Conservation (phyloP, 2,113 vertebrate genomes). For the Apodemus sylvaticus region DNA sequence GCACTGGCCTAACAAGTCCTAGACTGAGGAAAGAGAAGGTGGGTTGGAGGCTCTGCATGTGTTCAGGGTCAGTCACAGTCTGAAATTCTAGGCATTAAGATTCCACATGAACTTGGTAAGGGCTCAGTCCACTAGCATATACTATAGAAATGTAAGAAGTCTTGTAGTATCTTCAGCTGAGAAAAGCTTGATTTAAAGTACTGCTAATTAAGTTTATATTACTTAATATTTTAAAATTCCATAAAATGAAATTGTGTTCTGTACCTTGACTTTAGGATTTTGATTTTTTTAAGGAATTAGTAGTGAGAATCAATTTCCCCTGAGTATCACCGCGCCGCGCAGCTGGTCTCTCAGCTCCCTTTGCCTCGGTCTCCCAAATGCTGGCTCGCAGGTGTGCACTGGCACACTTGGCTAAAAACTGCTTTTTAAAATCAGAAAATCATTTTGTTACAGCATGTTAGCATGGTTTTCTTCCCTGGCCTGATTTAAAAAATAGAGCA, state of each 20-base stretch:
- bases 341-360: neutral
- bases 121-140: neutral
- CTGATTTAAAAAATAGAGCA: neutral
- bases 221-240: slow-evolving; percentile 22
- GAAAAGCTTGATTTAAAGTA: slow-evolving; percentile 21
- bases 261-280: neutral
- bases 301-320: neutral
- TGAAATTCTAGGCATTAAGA: neutral
- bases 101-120: neutral
- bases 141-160: neutral
- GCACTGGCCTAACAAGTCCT: neutral
- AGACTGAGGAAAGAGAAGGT: neutral
- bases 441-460: slow-evolving; percentile 30
- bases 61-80: neutral
- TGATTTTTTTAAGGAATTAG: slow-evolving; percentile 48
- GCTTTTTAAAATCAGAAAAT: slow-evolving; percentile 29
- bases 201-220: slow-evolving; percentile 13
- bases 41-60: neutral
- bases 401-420: neutral
- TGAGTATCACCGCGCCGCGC: neutral
- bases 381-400: neutral
- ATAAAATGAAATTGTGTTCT: slow-evolving; percentile 37
- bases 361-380: neutral
- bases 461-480: slow-evolving; percentile 1
- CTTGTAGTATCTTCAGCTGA: neutral